Percentiles rank a stretch among this genome's conserved stretches.
phyloP scores from a whole-genome alignment of 2,797 vertebrate species.

The Garrulus glandarius region DNA sequence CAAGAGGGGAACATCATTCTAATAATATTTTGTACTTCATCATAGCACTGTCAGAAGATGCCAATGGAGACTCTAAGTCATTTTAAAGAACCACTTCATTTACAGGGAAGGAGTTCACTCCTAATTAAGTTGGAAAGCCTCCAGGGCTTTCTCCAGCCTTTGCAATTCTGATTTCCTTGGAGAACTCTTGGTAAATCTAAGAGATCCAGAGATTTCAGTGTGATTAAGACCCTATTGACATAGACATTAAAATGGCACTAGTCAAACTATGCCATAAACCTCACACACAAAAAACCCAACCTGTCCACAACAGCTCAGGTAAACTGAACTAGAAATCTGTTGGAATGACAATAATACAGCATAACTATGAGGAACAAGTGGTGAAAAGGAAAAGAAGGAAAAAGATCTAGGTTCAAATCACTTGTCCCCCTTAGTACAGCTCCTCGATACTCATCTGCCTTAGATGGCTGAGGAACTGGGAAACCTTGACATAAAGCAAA shows the following conservation, averaged over 20 bases:
- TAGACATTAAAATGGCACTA: conserved; percentile 26
- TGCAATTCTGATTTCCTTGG: conserved; percentile 69
- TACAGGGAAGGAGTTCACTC: conserved; percentile 57
- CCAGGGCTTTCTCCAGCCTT: conserved; percentile 56
- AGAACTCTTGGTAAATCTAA: conserved; percentile 52
- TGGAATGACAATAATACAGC: neutral
- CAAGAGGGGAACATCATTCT: conserved; percentile 13
- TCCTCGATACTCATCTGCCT: neutral
- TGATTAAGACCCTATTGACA: conserved; percentile 59
- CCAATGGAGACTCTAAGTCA: conserved; percentile 60
- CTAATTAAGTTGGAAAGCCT: conserved; percentile 65
- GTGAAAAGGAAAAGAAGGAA: neutral
- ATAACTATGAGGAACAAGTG: neutral
- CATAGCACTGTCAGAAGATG: conserved; percentile 45
- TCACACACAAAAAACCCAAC: neutral
- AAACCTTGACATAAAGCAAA: neutral
- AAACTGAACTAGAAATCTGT: neutral
- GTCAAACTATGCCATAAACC: conserved; percentile 7
- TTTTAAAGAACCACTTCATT: conserved; percentile 69
- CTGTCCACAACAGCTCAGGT: neutral
- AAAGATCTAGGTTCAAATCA: neutral
- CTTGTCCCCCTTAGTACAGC: neutral
- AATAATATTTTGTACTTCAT: conserved; percentile 57
- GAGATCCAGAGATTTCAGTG: conserved; percentile 47
- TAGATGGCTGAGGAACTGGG: neutral